Base-by-base conservation (phyloP, 92 coral and sea anemone species). In the Scolanthus callimorphus region DNA sequence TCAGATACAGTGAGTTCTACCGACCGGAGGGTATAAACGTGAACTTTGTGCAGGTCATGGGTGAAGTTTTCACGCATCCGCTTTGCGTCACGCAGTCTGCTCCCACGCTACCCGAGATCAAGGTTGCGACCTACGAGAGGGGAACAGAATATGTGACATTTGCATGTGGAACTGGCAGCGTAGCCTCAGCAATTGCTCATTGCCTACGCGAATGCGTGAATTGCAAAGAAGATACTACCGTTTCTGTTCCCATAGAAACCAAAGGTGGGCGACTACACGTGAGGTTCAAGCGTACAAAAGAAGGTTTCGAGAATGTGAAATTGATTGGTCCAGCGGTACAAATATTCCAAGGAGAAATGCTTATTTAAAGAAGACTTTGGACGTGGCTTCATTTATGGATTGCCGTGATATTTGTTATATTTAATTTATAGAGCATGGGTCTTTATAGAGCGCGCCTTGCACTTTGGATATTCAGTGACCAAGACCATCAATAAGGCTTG, bases 121-220 rank as follows among this genome's bases (percentile, higher is more conserved):
- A 11, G 8, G 60, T 55, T 25, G 13, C 17, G 10, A 55, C 60
- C 26, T 55, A 55, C 21, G 60, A 55, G 30, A 11, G 60, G 29
- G 60, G 60, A 26, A 39, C 29, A 10, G 60, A 55, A 27, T 17
- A 13, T 27, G 60, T 26, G 39, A 55, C 60, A 0, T 11, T 55
- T 25, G 12, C 60, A 0, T 55, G 60, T 55, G 60, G 60, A 55
- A 55, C 60, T 11, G 60, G 60, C 26, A 39, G 19, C 2, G 19
- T 39, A 1, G 60, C 60, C 10, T 55, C 60, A 21, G 60, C 60
- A 20, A 11, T 55, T 55, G 60, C 60, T 6, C 17, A 9, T 15
- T 55, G 11, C 11, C 30, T 55, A 20, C 17, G 3, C 4, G 10
- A 25, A 23, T 26, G 9, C 6, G 9, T 34, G 15, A 34, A 2